A percentile compares a stretch with the other conserved stretches of the same genome.
Evolutionary conservation across 1,140 invertebrate species (phyloP).

Genomic region (Protaetia brevitarsis): DNA sequence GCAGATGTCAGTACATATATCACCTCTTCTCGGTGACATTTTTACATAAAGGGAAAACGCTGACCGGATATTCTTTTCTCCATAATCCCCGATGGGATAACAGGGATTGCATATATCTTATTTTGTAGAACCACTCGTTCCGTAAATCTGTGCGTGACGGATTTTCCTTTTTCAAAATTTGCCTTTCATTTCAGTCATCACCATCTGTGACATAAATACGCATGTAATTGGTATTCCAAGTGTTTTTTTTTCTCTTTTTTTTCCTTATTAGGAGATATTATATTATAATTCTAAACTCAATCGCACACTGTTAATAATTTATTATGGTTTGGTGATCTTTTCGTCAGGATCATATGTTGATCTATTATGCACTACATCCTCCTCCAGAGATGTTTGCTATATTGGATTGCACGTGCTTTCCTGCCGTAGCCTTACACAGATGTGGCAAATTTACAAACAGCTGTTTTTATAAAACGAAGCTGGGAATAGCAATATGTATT

Average conservation of each 20-base stretch:
- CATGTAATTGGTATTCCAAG: background rate
- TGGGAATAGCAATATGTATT: too few species aligned
- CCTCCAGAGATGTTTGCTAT: too few species aligned
- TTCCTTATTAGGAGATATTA: too few species aligned
- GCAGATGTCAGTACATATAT: background rate
- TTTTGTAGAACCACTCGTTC: background rate
- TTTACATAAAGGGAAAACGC: background rate
- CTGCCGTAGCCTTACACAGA: too few species aligned
- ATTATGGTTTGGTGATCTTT: too few species aligned
- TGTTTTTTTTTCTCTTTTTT: background rate
- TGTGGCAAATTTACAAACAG: too few species aligned
- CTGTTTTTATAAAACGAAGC: too few species aligned
- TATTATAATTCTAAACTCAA: too few species aligned
- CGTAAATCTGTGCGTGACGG: background rate
- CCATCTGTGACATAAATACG: conserved; percentile 11
- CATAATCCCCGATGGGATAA: background rate
- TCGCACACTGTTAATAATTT: too few species aligned
- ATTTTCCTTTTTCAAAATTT: conserved; percentile 4
- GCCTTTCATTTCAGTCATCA: conserved; percentile 1
- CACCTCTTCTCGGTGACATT: background rate
- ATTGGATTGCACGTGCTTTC: too few species aligned
- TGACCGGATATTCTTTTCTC: background rate
- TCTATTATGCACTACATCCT: too few species aligned
- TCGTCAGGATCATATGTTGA: too few species aligned
- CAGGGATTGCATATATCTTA: conserved; percentile 7